Percentiles rank a stretch among this genome's conserved stretches.
phyloP scores from a whole-genome alignment of 2,888 invertebrate species.

The Sympetrum striolatum region DNA sequence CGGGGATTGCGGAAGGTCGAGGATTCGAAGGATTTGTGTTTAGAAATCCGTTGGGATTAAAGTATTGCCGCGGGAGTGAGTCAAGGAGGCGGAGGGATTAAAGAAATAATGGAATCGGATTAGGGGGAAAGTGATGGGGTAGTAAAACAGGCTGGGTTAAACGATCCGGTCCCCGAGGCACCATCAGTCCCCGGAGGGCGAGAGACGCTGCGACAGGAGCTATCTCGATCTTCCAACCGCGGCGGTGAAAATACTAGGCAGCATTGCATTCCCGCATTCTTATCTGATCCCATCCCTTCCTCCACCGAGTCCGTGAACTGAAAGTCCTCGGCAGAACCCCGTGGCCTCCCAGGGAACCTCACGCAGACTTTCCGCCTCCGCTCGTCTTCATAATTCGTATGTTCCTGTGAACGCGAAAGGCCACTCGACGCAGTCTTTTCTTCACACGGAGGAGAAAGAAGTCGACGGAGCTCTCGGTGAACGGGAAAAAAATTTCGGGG shows the following conservation, averaged over 20 bases:
- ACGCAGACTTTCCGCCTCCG: neutral
- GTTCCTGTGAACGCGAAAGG: neutral
- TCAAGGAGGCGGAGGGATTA: neutral
- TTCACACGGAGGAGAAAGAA: neutral
- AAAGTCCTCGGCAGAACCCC: neutral
- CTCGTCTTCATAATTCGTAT: neutral
- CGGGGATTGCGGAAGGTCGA: neutral
- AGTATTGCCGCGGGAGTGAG: neutral
- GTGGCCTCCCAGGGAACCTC: neutral
- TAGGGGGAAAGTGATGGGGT: neutral
- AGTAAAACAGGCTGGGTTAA: neutral
- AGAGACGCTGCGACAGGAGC: neutral
- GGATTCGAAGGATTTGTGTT: neutral
- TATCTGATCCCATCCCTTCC: neutral
- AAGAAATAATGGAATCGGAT: neutral
- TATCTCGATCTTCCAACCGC: neutral
- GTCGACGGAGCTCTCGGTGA: neutral
- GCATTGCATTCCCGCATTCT: neutral
- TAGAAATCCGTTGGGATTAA: neutral
- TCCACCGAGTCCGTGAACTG: neutral
- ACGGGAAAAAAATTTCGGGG: neutral
- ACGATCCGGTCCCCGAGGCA: neutral
- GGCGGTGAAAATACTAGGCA: neutral
- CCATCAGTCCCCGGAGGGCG: neutral
- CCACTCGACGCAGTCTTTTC: neutral